A percentile compares a stretch with the other conserved stretches of the same genome.
Conservation (phyloP, 2,797 vertebrate species). For the Chaenodraco wilsoni region DNA sequence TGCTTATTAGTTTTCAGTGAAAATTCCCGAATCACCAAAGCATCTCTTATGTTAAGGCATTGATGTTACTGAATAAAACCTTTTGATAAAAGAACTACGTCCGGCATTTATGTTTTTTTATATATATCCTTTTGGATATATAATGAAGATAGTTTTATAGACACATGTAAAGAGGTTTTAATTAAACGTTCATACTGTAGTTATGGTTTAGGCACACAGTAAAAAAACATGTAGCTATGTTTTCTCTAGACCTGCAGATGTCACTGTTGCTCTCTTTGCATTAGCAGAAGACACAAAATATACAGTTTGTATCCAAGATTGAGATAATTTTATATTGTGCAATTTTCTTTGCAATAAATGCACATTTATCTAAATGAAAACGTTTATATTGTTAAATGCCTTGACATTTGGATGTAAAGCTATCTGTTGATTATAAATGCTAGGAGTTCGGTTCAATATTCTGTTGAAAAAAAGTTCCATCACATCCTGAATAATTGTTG, state of each 20-base stretch:
- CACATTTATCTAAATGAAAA: neutral
- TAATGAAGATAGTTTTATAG: neutral
- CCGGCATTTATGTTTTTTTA: slow-evolving; percentile 21
- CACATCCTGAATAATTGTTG: no score
- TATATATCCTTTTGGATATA: neutral
- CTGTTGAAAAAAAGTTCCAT: no score
- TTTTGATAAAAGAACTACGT: slow-evolving; percentile 64
- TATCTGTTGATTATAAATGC: neutral
- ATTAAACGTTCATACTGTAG: neutral
- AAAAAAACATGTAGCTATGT: neutral
- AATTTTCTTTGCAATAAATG: neutral
- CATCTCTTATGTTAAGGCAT: slow-evolving; percentile 69
- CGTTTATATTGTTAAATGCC: neutral
- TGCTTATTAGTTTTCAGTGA: slow-evolving; percentile 56
- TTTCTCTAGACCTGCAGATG: slow-evolving; percentile 41
- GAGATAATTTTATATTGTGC: neutral
- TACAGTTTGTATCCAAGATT: neutral
- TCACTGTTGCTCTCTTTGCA: slow-evolving; percentile 6
- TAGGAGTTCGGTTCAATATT: neutral
- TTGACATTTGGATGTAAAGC: neutral
- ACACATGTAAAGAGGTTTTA: neutral
- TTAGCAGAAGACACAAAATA: neutral
- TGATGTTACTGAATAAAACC: slow-evolving; percentile 78
- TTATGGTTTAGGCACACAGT: neutral
- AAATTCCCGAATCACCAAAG: slow-evolving; percentile 58